Base-by-base conservation (phyloP, 1,140 invertebrate genomes). In the Drosophila persimilis region DNA sequence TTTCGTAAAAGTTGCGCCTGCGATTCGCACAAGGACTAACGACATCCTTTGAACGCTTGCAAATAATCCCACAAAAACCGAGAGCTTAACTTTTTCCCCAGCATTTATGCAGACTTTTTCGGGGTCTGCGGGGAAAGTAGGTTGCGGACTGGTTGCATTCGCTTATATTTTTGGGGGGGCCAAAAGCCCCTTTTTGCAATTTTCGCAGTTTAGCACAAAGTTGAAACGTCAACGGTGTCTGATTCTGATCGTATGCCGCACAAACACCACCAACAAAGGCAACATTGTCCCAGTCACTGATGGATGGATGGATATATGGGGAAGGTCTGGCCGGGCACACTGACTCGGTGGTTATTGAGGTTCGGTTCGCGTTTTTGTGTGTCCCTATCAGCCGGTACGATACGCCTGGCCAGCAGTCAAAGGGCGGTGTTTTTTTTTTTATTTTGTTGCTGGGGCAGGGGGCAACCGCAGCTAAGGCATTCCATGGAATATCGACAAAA, bases 11-110 rank as follows among this genome's bases (percentile, higher is more conserved):
- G 72, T 75, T 75, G 72, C 71, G 63, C 66, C 62, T 80, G 76
- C 50, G 60, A 73, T 52, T 64, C 62, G 63, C 46, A 63, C 35
- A 79, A 85, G 74, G 60, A 66, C 58, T 73, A 72, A 72, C 73
- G 64, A 77, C 77, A 85, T 85, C 81, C 81, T 85, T 85, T 88
- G 74, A 65, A 77, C 80, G 72, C 83, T 81, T 52, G 59, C 61
- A 77, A 86, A 85, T 86, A 88, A 88, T 88, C 77, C 81, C 81
- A 65, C 83, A 86, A 85, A 74, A 85, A 85, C 81, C 81, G 53
- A 72, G 73, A 58, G 81, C 83, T 85, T 85, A 85, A 85, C 81
- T 85, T 85, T 86, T 85, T 86, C 52, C 52, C 51, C 65, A 74
- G 62, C 77, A 80, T 73, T 85, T 86, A 80, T 77, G 71, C 71